Percentiles rank a stretch among this genome's conserved stretches.
phyloP scores from a whole-genome alignment of 2,113 vertebrate genomes.

The Canis aureus region DNA sequence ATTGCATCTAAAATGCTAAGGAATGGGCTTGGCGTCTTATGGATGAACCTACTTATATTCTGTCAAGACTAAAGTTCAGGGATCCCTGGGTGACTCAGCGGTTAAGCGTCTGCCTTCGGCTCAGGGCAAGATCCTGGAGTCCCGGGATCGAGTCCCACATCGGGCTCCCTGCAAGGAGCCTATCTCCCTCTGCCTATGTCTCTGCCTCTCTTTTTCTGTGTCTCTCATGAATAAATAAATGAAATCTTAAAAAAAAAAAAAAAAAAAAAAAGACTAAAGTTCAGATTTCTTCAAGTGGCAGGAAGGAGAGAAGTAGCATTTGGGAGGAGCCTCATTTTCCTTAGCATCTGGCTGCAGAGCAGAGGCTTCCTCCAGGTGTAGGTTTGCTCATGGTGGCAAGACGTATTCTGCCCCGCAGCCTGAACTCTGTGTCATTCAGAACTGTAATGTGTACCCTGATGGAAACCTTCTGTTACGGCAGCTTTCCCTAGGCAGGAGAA shows the following conservation, averaged over 20 bases:
- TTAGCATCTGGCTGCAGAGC: background rate
- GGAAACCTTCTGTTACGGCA: background rate
- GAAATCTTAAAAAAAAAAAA: too few species aligned
- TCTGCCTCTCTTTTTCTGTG: too few species aligned
- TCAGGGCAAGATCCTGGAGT: too few species aligned
- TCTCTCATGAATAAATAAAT: too few species aligned
- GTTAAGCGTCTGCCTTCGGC: too few species aligned
- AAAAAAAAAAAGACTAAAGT: background rate
- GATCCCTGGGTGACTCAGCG: too few species aligned
- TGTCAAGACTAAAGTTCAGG: background rate
- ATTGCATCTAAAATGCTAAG: background rate
- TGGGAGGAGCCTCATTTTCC: background rate
- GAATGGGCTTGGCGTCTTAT: background rate
- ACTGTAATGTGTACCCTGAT: background rate
- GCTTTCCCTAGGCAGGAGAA: background rate
- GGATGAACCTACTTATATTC: background rate
- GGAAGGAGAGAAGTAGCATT: background rate
- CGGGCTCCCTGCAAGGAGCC: too few species aligned
- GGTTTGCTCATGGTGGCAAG: too few species aligned
- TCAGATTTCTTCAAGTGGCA: background rate
- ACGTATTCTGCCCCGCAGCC: background rate
- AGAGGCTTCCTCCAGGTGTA: background rate
- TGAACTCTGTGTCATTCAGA: background rate
- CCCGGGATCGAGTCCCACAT: too few species aligned
- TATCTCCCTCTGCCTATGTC: too few species aligned